Percentiles rank a stretch among this genome's conserved stretches.
Evolutionary conservation across 2,113 vertebrate genomes (phyloP).

Genomic region (Sceloporus undulatus): DNA sequence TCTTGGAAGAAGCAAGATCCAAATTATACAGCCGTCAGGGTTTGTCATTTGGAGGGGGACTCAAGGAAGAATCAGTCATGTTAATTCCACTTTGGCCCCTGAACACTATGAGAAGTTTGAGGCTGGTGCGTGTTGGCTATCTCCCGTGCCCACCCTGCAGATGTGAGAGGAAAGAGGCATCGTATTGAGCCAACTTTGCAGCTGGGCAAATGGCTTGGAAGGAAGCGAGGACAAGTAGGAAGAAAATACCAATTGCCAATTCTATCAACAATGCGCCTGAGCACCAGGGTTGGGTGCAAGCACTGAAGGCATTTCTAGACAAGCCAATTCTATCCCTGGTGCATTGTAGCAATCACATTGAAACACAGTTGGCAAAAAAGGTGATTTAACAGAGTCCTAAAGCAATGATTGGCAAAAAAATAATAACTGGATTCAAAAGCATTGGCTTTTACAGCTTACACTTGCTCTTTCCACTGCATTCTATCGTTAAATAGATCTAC

Average conservation of each 20-base stretch:
- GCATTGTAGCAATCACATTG: background rate
- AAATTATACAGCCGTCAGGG: constrained; percentile 37
- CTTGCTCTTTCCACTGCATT: background rate
- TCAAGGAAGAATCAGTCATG: constrained; percentile 59
- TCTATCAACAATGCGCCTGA: background rate
- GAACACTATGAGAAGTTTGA: constrained; percentile 45
- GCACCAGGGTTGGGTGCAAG: background rate
- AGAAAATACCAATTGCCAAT: background rate
- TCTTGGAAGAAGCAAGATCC: constrained; percentile 65
- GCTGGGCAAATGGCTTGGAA: constrained; percentile 40
- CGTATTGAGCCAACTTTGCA: background rate
- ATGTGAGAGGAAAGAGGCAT: constrained; percentile 4
- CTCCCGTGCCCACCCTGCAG: constrained; percentile 11
- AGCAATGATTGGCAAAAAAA: background rate
- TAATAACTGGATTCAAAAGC: background rate
- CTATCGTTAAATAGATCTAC: background rate
- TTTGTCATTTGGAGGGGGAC: constrained; percentile 57
- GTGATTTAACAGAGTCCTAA: background rate
- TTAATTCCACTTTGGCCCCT: constrained; percentile 42
- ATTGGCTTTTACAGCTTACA: background rate
- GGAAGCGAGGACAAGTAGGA: background rate
- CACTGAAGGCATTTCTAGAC: no score
- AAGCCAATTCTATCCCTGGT: background rate
- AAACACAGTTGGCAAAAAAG: no score
- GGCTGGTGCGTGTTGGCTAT: background rate